Evolutionary conservation across 2,888 invertebrate genomes (phyloP), one percentile per base, ranked within the genome.

Genomic region (Hartigia nigra): DNA sequence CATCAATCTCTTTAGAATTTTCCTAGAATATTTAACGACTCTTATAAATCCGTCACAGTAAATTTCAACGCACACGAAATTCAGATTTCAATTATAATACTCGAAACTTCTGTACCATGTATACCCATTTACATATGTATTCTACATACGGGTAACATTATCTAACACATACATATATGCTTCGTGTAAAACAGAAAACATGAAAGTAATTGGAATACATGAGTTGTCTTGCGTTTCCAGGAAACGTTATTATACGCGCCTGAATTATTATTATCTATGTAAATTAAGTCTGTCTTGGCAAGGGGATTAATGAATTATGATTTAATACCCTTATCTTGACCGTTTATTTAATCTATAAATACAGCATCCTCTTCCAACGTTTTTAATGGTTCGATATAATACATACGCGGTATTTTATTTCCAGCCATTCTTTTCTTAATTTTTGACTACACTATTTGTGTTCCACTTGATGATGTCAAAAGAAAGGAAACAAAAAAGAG

Each of bases 141-240:
- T 31, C 70, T 70, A 72, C 12, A 72, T 72, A 12, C 1, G 31
- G 12, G 39, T 23, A 23, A 39, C 14, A 39, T 39, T 55, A 9
- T 9, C 1, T 23, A 23, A 9, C 23, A 55, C 9, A 55, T 23
- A 34, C 4, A 4, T 35, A 55, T 23, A 23, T 55, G 9, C 55
- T 23, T 23, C 14, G 23, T 55, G 55, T 55, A 23, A 31, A 72
- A 31, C 31, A 1, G 72, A 32, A 32, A 12, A 23, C 72, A 23
- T 9, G 70, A 31, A 72, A 37, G 76, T 78, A 78, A 78, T 78
- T 70, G 4, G 34, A 78, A 70, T 12, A 72, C 34, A 75, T 12
- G 70, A 31, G 31, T 23, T 34, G 32, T 72, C 72, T 75, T 75
- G 23, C 35, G n/a, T 76, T 75, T n/a, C n/a, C 34, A 12, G 31